Evolutionary conservation across 92 coral and sea anemone genomes (phyloP).

Genomic region (Scolanthus callimorphus): DNA sequence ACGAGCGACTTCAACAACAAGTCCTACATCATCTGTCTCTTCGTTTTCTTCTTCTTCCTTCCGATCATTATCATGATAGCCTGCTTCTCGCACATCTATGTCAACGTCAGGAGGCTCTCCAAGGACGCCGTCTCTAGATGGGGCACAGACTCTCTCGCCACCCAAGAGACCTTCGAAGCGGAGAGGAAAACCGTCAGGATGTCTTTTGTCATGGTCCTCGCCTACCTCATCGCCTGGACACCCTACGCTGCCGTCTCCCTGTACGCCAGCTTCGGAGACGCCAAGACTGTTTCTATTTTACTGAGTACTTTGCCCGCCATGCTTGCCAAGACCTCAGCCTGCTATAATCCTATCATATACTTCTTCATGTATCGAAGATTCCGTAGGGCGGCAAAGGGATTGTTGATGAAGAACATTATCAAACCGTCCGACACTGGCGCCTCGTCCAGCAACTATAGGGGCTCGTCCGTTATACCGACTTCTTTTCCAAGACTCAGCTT

Average conservation of each 20-base stretch:
- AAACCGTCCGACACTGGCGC: neutral
- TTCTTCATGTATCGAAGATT: conserved; percentile 62
- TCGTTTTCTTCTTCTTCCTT: conserved; percentile 52
- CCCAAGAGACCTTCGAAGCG: conserved; percentile 41
- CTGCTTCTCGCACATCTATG: conserved; percentile 40
- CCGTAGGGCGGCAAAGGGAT: conserved; percentile 22
- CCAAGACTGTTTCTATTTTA: conserved; percentile 8
- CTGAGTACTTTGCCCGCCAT: conserved; percentile 49
- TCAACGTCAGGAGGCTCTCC: conserved; percentile 34
- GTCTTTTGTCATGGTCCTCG: conserved; percentile 44
- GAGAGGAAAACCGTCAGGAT: conserved; percentile 33
- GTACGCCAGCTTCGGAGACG: conserved; percentile 37
- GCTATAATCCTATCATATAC: conserved; percentile 70
- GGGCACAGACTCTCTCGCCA: conserved; percentile 40
- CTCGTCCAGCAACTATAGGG: neutral
- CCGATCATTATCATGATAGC: conserved; percentile 35
- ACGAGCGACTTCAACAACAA: conserved; percentile 17
- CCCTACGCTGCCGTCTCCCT: conserved; percentile 81
- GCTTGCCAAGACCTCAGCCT: conserved; percentile 61
- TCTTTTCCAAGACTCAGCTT: neutral
- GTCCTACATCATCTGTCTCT: conserved; percentile 38
- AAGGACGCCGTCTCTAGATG: conserved; percentile 37
- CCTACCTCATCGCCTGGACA: conserved; percentile 78
- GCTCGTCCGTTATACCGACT: neutral
- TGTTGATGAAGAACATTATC: neutral